phyloP scores from a whole-genome alignment of 2,888 invertebrate species.

The Stegophylla sp. region DNA sequence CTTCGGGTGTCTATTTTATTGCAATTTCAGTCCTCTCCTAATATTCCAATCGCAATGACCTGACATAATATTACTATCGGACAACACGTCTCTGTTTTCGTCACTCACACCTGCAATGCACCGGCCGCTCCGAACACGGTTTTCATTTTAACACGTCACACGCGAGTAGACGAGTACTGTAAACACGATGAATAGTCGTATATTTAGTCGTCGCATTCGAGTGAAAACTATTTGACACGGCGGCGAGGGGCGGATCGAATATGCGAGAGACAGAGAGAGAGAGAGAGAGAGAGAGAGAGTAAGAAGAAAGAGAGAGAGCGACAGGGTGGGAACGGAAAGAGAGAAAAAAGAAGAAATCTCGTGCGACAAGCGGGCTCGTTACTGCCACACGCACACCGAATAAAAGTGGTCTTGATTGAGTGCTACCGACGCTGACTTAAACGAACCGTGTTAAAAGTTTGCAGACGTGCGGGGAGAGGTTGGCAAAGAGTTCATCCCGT shows the following conservation, averaged over 20 bases:
- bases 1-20: too few species aligned
- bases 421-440: conserved; percentile 34
- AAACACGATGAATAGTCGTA: not conserved
- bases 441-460: conserved; percentile 58
- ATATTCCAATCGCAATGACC: too few species aligned
- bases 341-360: conserved; percentile 33
- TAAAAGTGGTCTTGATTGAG: conserved; percentile 57
- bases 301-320: not conserved
- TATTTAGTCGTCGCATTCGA: conserved; percentile 26
- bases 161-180: not conserved
- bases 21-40: too few species aligned
- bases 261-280: not conserved
- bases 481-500: not conserved
- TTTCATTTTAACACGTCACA: conserved; percentile 51
- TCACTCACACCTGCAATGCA: not conserved
- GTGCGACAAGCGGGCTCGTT: conserved; percentile 53
- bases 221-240: conserved; percentile 38
- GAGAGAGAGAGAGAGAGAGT: not conserved
- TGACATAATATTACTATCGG: too few species aligned
- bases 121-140: conserved; percentile 17
- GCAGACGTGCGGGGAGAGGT: not conserved
- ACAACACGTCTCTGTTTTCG: not conserved
- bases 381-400: not conserved
- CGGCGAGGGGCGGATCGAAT: too few species aligned
- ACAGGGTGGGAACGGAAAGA: not conserved